phyloP scores from a whole-genome alignment of 1,140 invertebrate genomes.

The Anastrepha obliqua region DNA sequence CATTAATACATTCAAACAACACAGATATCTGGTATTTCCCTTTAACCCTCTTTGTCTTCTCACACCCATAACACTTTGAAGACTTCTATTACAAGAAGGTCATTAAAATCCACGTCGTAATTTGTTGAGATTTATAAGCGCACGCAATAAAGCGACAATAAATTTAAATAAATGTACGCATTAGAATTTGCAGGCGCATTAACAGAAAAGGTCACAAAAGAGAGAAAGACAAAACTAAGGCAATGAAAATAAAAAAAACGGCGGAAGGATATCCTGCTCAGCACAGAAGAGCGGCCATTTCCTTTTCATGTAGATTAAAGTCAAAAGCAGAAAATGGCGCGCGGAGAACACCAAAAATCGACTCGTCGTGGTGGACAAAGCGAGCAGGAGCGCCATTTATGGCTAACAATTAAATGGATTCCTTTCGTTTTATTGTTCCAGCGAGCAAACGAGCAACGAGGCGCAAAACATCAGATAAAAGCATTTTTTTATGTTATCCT shows the following conservation, averaged over 20 bases:
- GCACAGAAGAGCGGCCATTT: conserved; percentile 19
- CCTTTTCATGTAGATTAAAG: neutral
- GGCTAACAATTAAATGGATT: conserved; percentile 54
- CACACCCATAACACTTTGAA: too few species aligned
- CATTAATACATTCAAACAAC: too few species aligned
- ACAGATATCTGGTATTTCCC: too few species aligned
- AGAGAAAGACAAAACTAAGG: neutral
- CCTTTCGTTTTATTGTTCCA: conserved; percentile 3
- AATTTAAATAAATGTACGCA: conserved; percentile 47
- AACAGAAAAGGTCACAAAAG: conserved; percentile 3
- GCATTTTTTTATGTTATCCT: conserved; percentile 45
- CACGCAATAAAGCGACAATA: conserved; percentile 52
- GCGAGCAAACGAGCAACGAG: neutral
- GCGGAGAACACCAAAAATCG: neutral
- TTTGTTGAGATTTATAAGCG: conserved; percentile 53
- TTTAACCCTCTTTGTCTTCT: too few species aligned
- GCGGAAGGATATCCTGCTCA: conserved; percentile 12
- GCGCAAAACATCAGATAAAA: conserved; percentile 45
- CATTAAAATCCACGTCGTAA: conserved; percentile 25
- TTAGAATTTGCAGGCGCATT: conserved; percentile 27
- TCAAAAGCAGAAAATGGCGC: conserved; percentile 10
- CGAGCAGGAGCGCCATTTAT: conserved; percentile 37
- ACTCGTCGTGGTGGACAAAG: neutral
- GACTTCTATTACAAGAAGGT: conserved; percentile 18
- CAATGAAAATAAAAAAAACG: neutral